Conservation (phyloP, 2,888 invertebrate species). For the Dione vanillae region DNA sequence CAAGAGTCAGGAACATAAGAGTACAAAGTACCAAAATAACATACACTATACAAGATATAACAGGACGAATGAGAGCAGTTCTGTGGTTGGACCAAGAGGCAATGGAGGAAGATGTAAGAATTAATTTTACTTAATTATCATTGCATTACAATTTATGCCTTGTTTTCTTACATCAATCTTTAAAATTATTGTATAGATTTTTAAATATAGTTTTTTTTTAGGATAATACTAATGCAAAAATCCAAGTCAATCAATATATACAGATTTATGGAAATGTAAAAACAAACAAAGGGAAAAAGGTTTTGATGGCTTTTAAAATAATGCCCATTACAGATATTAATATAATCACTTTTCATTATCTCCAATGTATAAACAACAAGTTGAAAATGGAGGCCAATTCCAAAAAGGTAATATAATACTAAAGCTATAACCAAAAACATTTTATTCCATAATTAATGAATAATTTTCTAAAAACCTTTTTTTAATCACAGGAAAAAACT, state of each 20-base stretch:
- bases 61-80: slow-evolving; percentile 79
- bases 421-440: not conserved
- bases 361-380: slow-evolving; percentile 79
- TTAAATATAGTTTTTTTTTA: slow-evolving; percentile 51
- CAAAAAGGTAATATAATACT: slow-evolving; percentile 67
- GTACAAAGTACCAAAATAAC: slow-evolving; percentile 81
- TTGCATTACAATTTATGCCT: too few species aligned
- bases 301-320: slow-evolving; percentile 79
- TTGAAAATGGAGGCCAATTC: slow-evolving; percentile 79
- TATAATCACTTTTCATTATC: slow-evolving; percentile 80
- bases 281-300: slow-evolving; percentile 79
- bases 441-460: not conserved
- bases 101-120: slow-evolving; percentile 77
- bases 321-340: slow-evolving; percentile 76
- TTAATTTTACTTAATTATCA: not conserved
- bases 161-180: not conserved
- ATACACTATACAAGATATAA: slow-evolving; percentile 80
- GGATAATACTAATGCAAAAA: slow-evolving; percentile 78
- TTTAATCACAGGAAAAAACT: slow-evolving; percentile 61
- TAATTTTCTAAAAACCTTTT: slow-evolving; percentile 42
- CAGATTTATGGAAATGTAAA: slow-evolving; percentile 80
- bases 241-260: slow-evolving; percentile 78
- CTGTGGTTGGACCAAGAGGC: slow-evolving; percentile 79
- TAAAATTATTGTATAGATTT: not conserved
- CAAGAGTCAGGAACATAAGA: slow-evolving; percentile 71